These are phyloP conservation scores for Steatocranus sp. DNA, from an alignment of 2,797 vertebrate genomes.

Conservation along the genomic window DNA sequence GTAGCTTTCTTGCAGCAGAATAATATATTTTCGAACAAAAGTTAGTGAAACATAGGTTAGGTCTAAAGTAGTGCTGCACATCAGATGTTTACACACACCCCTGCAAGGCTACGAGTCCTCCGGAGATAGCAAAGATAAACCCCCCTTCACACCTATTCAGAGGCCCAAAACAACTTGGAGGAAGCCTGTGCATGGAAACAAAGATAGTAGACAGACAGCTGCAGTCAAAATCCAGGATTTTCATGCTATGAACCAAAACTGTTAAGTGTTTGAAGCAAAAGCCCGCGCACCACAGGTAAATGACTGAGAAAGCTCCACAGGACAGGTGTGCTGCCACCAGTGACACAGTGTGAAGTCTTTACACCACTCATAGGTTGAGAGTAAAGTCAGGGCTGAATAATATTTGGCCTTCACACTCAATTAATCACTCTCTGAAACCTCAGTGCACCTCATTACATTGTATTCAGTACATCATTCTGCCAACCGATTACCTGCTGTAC, in stretches of 20 bases:
- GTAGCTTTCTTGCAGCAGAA: background rate
- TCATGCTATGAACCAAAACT: background rate
- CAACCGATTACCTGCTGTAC: background rate
- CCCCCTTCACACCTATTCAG: background rate
- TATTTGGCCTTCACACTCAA: background rate
- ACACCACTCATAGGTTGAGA: background rate
- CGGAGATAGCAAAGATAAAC: background rate
- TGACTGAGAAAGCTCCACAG: background rate
- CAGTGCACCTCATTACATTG: background rate
- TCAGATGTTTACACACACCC: background rate
- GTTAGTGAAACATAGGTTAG: background rate
- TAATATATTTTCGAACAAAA: background rate
- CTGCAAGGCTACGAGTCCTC: background rate
- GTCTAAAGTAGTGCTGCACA: background rate
- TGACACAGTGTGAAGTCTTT: background rate
- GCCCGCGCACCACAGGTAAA: background rate
- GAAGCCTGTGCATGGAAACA: background rate
- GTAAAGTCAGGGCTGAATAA: background rate
- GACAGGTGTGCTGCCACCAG: background rate
- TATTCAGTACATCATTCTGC: background rate
- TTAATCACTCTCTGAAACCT: background rate
- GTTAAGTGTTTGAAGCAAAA: background rate
- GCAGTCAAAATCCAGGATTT: rapidly evolving
- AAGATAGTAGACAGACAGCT: background rate
- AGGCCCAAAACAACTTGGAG: background rate